Percentiles rank a stretch among this genome's conserved stretches.
These are phyloP conservation scores for Lasioglossum calceatum DNA, from an alignment of 2,888 invertebrate genomes.

Conservation along the genomic window DNA sequence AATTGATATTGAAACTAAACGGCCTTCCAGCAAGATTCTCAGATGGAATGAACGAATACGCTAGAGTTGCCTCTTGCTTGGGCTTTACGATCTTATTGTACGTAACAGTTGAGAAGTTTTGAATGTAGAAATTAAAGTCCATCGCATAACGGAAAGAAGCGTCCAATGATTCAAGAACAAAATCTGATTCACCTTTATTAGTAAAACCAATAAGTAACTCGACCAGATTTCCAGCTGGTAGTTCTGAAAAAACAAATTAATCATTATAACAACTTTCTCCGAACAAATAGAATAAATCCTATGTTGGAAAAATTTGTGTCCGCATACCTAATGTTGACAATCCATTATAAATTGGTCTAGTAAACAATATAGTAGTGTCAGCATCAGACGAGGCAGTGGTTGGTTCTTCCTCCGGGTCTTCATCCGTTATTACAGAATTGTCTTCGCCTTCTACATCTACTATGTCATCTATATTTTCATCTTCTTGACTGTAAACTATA, in stretches of 20 bases:
- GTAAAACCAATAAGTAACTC: slow-evolving; percentile 98
- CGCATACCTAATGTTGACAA: slow-evolving; percentile 78
- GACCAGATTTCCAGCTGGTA: slow-evolving; percentile 96
- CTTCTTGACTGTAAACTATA: slow-evolving; percentile 87
- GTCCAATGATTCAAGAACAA: slow-evolving; percentile 96
- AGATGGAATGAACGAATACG: slow-evolving; percentile 97
- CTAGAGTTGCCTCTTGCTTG: slow-evolving; percentile 96
- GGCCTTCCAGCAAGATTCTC: slow-evolving; percentile 99
- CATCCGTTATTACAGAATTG: slow-evolving; percentile 84
- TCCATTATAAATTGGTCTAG: slow-evolving; percentile 87
- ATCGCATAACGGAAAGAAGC: slow-evolving; percentile 99
- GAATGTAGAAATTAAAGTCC: slow-evolving; percentile 99
- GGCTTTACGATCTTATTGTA: slow-evolving; percentile 96
- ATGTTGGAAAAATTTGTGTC: not conserved
- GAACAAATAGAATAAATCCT: not conserved
- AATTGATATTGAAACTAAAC: slow-evolving; percentile 96
- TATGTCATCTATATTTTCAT: slow-evolving; percentile 85
- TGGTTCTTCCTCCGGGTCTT: slow-evolving; percentile 87
- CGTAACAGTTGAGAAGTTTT: slow-evolving; percentile 97
- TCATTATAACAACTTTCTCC: not conserved
- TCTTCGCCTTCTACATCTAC: slow-evolving; percentile 87
- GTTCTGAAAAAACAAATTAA: slow-evolving; percentile 86
- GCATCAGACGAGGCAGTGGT: slow-evolving; percentile 94
- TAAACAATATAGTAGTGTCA: slow-evolving; percentile 96
- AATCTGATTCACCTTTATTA: slow-evolving; percentile 97